Conservation (phyloP, 2,113 vertebrate genomes). For the Polyodon spathula region DNA sequence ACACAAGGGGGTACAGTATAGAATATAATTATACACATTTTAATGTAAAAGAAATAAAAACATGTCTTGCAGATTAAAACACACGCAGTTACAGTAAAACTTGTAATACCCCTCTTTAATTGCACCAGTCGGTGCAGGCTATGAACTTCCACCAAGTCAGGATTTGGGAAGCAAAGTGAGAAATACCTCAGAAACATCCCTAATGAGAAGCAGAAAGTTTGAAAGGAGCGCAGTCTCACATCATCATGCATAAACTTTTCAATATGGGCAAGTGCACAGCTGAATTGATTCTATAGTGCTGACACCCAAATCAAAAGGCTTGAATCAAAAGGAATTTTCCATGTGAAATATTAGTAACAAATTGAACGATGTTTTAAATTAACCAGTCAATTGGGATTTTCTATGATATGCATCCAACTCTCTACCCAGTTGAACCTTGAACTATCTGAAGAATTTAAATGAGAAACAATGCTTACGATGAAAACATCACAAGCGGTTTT, state of each 20-base stretch:
- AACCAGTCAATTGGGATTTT: slow-evolving; percentile 43
- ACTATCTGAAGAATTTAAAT: slow-evolving; percentile 9
- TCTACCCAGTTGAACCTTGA: slow-evolving; percentile 21
- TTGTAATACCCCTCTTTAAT: slow-evolving; percentile 30
- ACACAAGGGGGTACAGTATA: no score
- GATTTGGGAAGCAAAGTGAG: no score
- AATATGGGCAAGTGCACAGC: slow-evolving; percentile 38
- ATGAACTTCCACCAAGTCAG: slow-evolving; percentile 43
- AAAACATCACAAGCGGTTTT: no score
- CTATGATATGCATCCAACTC: slow-evolving; percentile 28
- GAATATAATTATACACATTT: no score
- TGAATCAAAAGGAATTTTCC: slow-evolving; percentile 56
- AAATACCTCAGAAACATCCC: no score
- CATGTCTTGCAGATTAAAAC: slow-evolving; percentile 2
- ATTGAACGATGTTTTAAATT: slow-evolving; percentile 52
- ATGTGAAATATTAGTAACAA: slow-evolving; percentile 68
- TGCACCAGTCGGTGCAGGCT: slow-evolving; percentile 43
- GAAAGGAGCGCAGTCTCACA: background rate
- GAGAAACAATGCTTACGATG: background rate
- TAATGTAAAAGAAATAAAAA: background rate
- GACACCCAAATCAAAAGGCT: slow-evolving; percentile 49
- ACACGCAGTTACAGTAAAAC: background rate
- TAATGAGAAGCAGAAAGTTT: background rate
- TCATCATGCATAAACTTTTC: slow-evolving; percentile 2
- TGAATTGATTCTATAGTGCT: slow-evolving; percentile 53